Evolutionary conservation across 2,797 vertebrate species (phyloP).

Genomic region (Nasua narica): DNA sequence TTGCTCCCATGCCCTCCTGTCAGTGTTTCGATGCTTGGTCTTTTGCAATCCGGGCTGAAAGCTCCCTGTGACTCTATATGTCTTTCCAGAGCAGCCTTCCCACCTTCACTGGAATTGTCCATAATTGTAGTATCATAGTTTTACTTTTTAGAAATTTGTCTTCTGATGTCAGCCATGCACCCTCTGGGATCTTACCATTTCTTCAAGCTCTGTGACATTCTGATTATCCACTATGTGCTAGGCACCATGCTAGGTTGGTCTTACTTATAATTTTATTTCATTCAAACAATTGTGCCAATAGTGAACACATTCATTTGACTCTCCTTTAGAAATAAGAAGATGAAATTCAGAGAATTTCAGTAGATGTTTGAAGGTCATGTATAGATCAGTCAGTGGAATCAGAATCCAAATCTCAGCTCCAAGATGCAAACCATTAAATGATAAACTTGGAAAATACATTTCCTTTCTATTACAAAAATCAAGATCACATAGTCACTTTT

Average conservation of each 20-base stretch:
- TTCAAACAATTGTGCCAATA: not conserved
- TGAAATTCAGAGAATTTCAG: not conserved
- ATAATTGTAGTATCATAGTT: no score
- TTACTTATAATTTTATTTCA: not conserved
- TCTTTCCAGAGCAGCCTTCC: not conserved
- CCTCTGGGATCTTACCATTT: not conserved
- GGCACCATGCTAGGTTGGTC: not conserved
- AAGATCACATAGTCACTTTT: not conserved
- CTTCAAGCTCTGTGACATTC: not conserved
- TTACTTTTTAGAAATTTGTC: not conserved
- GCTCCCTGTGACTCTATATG: not conserved
- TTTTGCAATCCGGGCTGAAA: not conserved
- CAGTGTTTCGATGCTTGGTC: not conserved
- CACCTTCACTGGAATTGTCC: not conserved
- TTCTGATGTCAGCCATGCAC: accelerated
- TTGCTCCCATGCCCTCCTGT: not conserved
- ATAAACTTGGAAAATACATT: not conserved
- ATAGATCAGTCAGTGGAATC: not conserved
- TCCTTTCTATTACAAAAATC: not conserved
- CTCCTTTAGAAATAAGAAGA: not conserved
- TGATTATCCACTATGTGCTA: not conserved
- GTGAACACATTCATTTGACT: not conserved
- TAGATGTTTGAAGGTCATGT: not conserved
- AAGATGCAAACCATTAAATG: not conserved
- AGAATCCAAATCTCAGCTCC: not conserved